Base-by-base conservation (phyloP, 2,113 vertebrate species). In the Pedionomus torquatus region DNA sequence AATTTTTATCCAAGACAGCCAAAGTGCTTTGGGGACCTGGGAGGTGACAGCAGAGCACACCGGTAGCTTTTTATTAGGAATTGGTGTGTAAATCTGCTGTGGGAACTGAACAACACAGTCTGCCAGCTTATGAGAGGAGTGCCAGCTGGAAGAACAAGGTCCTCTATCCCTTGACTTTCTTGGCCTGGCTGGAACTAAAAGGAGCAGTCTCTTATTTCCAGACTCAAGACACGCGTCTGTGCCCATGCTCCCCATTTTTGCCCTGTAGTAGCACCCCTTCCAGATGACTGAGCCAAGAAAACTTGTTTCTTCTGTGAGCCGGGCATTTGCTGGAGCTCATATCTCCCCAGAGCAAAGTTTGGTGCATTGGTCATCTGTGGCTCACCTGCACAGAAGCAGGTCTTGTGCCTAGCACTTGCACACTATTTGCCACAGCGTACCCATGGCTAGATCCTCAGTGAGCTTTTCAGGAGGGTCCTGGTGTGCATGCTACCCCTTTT, bases 1-100 rank as follows among this genome's bases (percentile, higher is more conserved):
- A 81, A 63, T 90, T 96, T 96, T 93, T 69, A 85, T 87, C 88
- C 68, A 75, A 70, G 79, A 41, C 87, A 80, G 76, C 37, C 14
- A 10, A 77, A 83, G 48, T 88, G 83, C 92, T 86, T 71, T 83
- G 68, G 83, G 52, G 83, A 93, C 21, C 23, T 52, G 61, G 44
- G 48, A 35, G 65, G n/a, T 71, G 79, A 89, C 58, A 80, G 87
- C 51, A 87, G 76, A 96, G 19, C 9, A 4, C 48, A 93, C 54
- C 4, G 0, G 44, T 60, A 55, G 31, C 44, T 55, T 93, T 84
- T 85, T 75, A 65, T 14, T 46, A 83, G 52, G 61, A 85, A 13
- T 7, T 30, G 6, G 30, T 16, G 2, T 18, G 33, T 69, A 66
- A 83, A 94, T 85, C 61, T 87, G 63, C 63, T 46, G 8, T 75